These are phyloP conservation scores for Tragelaphus imberbis DNA, from an alignment of 2,113 vertebrate genomes.

Conservation along the genomic window DNA sequence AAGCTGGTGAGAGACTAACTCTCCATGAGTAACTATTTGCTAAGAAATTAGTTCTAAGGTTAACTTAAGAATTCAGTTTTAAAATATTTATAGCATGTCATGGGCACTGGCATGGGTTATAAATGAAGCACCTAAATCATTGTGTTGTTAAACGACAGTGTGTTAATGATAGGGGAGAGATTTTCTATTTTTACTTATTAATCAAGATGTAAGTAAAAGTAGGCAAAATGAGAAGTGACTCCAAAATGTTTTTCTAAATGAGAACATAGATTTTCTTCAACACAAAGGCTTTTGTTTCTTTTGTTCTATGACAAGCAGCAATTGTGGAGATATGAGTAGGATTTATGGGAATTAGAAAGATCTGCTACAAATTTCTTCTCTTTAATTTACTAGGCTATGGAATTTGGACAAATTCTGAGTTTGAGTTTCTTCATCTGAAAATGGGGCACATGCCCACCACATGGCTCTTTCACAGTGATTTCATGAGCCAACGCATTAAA, in stretches of 20 bases:
- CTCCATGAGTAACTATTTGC: background rate
- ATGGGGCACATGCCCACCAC: background rate
- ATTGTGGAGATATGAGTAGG: background rate
- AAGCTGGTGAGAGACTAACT: background rate
- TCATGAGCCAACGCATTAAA: background rate
- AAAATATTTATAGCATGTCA: background rate
- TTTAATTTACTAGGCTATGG: background rate
- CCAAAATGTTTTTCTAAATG: background rate
- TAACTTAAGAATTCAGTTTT: background rate
- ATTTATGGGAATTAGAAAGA: background rate
- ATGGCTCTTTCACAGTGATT: background rate
- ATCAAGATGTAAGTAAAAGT: background rate
- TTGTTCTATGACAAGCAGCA: background rate
- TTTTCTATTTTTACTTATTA: background rate
- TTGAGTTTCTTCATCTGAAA: constrained; percentile 10
- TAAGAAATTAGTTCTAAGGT: background rate
- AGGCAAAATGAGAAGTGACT: background rate
- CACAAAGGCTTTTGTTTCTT: background rate
- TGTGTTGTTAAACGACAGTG: background rate
- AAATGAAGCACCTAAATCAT: background rate
- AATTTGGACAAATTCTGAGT: background rate
- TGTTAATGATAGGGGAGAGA: background rate
- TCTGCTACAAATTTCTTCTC: background rate
- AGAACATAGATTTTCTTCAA: background rate
- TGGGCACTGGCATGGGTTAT: background rate